Conservation (phyloP, 1,140 invertebrate species). For the Lepidotrigona ventralis region DNA sequence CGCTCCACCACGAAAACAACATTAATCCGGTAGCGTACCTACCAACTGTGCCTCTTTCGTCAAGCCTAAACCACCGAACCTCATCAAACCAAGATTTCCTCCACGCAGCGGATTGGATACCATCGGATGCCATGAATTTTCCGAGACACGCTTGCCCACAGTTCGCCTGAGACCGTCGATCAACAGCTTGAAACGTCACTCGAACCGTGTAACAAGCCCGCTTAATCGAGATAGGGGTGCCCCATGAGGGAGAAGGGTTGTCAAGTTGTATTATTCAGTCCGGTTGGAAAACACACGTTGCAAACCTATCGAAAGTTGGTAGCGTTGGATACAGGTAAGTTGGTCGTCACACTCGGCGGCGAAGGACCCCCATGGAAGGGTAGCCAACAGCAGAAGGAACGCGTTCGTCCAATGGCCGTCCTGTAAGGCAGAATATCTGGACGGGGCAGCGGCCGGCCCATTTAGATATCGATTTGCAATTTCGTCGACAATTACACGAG, state of each 20-base stretch:
- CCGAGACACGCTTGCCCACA: neutral
- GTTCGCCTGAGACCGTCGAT: neutral
- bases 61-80: neutral
- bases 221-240: neutral
- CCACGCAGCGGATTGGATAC: too few species aligned
- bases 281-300: neutral
- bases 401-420: conserved; percentile 37
- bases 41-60: neutral
- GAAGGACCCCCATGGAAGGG: conserved; percentile 1
- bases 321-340: conserved; percentile 9
- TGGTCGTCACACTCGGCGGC: conserved; percentile 3
- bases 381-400: conserved; percentile 17
- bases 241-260: neutral
- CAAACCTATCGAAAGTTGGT: conserved; percentile 14
- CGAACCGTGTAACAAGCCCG: neutral
- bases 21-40: neutral
- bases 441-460: conserved; percentile 26
- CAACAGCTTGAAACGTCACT: neutral
- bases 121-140: neutral
- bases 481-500: conserved; percentile 64
- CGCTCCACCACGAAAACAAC: neutral
- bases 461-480: conserved; percentile 71
- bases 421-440: conserved; percentile 55
- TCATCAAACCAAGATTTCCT: conserved; percentile 1
- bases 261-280: neutral